These are phyloP conservation scores for Capitulum mitella DNA, from an alignment of 2,888 invertebrate species.

Conservation along the genomic window DNA sequence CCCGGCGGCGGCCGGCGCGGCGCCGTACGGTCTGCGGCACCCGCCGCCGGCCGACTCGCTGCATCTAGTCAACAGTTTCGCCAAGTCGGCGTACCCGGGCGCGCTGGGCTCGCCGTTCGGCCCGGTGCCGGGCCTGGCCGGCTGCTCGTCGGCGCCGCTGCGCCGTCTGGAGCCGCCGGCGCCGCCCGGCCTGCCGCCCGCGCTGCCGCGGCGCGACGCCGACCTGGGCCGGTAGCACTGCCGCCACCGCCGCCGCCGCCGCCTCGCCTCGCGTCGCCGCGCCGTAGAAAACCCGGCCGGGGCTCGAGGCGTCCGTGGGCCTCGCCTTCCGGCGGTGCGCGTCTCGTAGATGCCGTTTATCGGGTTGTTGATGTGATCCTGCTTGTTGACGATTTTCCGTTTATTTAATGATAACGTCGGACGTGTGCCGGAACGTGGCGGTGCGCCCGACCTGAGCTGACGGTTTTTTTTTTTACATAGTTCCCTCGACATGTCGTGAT, in stretches of 20 bases:
- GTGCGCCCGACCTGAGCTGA: background rate
- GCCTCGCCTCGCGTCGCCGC: too few relatives aligned
- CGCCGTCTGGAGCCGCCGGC: constrained; percentile 9
- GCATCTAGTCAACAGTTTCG: constrained; percentile 21
- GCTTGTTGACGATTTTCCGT: background rate
- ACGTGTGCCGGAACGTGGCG: background rate
- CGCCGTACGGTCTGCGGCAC: background rate
- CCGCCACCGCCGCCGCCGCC: background rate
- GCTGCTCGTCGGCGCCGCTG: background rate
- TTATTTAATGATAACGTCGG: background rate
- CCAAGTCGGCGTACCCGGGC: background rate
- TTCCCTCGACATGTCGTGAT: background rate
- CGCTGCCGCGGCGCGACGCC: background rate
- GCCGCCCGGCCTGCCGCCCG: background rate
- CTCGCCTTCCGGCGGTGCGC: background rate
- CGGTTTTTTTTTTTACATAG: background rate
- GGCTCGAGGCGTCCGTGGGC: background rate
- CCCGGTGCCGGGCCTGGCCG: background rate
- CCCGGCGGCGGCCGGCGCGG: background rate
- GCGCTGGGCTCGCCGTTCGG: background rate
- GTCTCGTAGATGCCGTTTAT: constrained; percentile 2
- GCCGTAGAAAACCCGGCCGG: too few relatives aligned
- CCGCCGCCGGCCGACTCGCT: background rate
- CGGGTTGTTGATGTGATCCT: background rate
- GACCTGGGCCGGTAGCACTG: constrained; percentile 6